Percentiles rank a stretch among this genome's conserved stretches.
Evolutionary conservation across 2,888 invertebrate genomes (phyloP).

Genomic region (Eristalinus aeneus): DNA sequence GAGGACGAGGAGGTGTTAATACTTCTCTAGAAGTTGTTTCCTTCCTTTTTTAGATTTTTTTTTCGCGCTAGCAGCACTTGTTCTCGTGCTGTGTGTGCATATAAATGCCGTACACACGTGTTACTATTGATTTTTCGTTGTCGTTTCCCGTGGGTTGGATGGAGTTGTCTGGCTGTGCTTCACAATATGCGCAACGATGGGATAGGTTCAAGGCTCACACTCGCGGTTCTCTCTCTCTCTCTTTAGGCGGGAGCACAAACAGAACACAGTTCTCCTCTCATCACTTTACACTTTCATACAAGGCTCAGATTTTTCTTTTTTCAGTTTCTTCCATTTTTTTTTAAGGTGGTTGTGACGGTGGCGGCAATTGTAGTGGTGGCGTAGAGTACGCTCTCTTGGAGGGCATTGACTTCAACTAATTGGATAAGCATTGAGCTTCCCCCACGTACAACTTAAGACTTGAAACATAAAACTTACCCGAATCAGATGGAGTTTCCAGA

Average conservation of each 20-base stretch:
- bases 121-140: slow-evolving; percentile 61
- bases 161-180: slow-evolving; percentile 59
- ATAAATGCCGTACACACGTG: slow-evolving; percentile 59
- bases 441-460: not conserved
- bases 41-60: slow-evolving; percentile 13
- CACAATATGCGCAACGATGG: slow-evolving; percentile 68
- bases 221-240: slow-evolving; percentile 25
- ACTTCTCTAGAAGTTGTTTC: slow-evolving; percentile 35
- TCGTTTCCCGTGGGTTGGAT: slow-evolving; percentile 18
- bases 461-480: slow-evolving; percentile 84
- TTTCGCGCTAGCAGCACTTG: slow-evolving; percentile 29
- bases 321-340: not conserved
- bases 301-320: not conserved
- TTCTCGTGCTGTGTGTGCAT: slow-evolving; percentile 22
- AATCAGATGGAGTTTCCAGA: slow-evolving; percentile 94
- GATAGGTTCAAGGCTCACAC: slow-evolving; percentile 68
- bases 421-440: slow-evolving; percentile 53
- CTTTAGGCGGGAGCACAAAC: slow-evolving; percentile 55
- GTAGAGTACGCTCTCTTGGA: slow-evolving; percentile 13
- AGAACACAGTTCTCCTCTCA: not conserved
- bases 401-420: slow-evolving; percentile 64
- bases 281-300: slow-evolving; percentile 34
- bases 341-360: not conserved
- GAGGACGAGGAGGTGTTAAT: slow-evolving; percentile 50
- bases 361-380: not conserved